Evolutionary conservation across 2,888 invertebrate genomes (phyloP), one percentile per base, ranked within the genome.

Genomic region (Leptodirus hochenwartii): DNA sequence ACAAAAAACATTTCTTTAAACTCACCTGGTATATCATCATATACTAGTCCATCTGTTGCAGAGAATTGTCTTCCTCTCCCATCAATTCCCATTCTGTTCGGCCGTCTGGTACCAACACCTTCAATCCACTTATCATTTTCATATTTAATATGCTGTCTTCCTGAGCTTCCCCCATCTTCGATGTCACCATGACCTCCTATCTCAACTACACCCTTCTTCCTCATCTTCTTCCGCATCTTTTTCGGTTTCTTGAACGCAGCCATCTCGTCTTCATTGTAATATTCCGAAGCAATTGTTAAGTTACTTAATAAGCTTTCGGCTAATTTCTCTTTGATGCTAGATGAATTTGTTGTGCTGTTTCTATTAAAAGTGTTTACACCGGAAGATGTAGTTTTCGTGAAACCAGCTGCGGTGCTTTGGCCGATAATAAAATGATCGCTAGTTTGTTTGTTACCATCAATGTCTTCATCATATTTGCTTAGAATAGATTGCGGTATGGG

Each of bases 391-490:
- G n/a, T n/a, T n/a, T n/a, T n/a, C n/a, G n/a, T n/a, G n/a, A n/a
- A n/a, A n/a, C n/a, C n/a, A n/a, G n/a, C n/a, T n/a, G n/a, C n/a
- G n/a, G n/a, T n/a, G n/a, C n/a, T n/a, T n/a, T n/a, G n/a, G n/a
- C 20, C 20, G 9, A 20, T 20, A 20, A 20, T 20, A 8, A 20
- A 20, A 20, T 20, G 9, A 20, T 20, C n/a, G 20, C n/a, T n/a
- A 20, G 9, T n/a, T 20, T 20, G 9, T n/a, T 71, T 72, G 30
- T 61, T 66, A 1, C 77, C 79, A 30, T 77, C 73, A 32, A 91
- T 77, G 56, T 91, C 91, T 47, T 91, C 91, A 52, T 96, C 91
- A 51, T 98, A 96, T 59, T 98, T 91, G 41, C 74, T 63, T 14
- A 98, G 64, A 27, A 98, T 60, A 8, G 68, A 65, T 43, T 70